Evolutionary conservation across 2,888 invertebrate species (phyloP), one percentile per base, ranked within the genome.

Genomic region (Argyresthia goedartella): DNA sequence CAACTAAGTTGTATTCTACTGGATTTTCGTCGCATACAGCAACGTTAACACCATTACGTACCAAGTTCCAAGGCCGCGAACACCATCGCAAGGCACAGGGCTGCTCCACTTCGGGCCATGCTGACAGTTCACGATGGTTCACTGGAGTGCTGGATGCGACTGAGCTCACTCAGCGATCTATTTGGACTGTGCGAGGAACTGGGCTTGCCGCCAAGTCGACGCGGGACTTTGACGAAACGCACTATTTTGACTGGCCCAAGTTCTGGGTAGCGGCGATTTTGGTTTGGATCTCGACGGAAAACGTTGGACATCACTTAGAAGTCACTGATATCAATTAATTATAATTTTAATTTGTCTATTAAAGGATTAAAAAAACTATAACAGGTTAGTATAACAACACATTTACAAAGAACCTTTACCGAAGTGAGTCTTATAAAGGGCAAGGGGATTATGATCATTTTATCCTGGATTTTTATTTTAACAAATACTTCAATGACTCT

Each of bases 21-120:
- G 25, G 25, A 25, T 25, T 6, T 25, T 4, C 6, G 25, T 25
- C 25, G 6, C 3, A 25, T 25, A 6, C 25, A 25, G 6, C 25
- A 25, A 25, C 25, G 25, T 25, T 25, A 25, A 25, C 25, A 25
- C 25, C 25, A 46, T 33, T 7, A 76, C 84, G 42, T 73, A 85
- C 85, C 85, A 50, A 79, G 63, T 66, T 82, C 76, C 48, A 85
- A 64, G 45, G 79, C 62, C 14, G 84, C 81, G 63, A 85, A 60
- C 45, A 85, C 59, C 48, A 81, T 67, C 55, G 71, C 76, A 51
- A 84, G 56, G 62, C 69, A 72, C 53, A 79, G 62, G 51, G 64
- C 60, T 51, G 64, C 60, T 51, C 66, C 73, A 70, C 66, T 73
- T 62, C 75, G 73, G 58, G 73, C 74, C 80, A 79, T 81, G 62